These are phyloP conservation scores for Anhinga rufa DNA, from an alignment of 2,113 vertebrate species.

Conservation along the genomic window DNA sequence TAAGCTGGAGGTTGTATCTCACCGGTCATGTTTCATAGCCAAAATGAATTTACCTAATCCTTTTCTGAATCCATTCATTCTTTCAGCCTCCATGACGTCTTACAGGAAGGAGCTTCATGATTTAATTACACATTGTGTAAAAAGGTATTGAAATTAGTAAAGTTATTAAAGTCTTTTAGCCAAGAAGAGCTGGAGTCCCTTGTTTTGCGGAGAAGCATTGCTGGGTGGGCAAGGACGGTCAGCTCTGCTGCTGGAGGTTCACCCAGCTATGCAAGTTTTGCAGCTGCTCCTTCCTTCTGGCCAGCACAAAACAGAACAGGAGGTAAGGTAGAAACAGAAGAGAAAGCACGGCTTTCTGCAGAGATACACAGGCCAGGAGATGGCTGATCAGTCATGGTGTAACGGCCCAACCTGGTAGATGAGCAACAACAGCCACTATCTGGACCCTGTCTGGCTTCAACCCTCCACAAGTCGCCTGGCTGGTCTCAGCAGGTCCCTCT, in stretches of 20 bases:
- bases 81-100: neutral
- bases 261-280: neutral
- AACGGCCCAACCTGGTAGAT: neutral
- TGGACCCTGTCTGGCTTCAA: neutral
- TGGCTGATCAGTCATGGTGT: rapidly evolving
- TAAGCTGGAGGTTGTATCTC: neutral
- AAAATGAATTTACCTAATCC: neutral
- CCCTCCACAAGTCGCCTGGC: neutral
- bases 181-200: neutral
- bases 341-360: neutral
- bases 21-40: neutral
- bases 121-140: neutral
- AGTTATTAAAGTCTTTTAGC: neutral
- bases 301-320: neutral
- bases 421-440: neutral
- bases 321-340: neutral
- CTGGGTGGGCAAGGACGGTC: neutral
- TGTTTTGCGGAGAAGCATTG: neutral
- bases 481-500: neutral
- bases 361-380: neutral
- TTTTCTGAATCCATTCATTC: neutral
- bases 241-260: neutral
- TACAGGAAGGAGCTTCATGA: neutral
- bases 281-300: neutral
- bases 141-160: slow-evolving; percentile 11